Percentiles rank a stretch among this genome's conserved stretches.
Conservation (phyloP, 2,797 vertebrate species). For the Macroramphosus scolopax region DNA sequence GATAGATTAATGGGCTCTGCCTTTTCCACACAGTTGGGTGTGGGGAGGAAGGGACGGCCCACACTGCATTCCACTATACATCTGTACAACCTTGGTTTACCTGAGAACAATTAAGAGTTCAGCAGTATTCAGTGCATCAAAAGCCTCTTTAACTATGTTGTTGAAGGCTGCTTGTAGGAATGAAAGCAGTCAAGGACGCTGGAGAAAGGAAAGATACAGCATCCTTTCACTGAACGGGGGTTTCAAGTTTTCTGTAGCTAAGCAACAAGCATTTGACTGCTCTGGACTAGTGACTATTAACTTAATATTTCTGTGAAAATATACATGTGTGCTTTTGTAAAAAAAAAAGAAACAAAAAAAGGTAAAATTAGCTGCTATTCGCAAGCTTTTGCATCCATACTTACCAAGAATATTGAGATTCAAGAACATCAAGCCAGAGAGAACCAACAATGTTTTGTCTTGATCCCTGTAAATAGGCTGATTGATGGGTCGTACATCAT, state of each 20-base stretch:
- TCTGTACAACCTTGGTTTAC: constrained; percentile 64
- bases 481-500: too few relatives aligned
- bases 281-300: constrained; percentile 5
- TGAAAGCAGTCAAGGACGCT: constrained; percentile 65
- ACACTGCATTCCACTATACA: constrained; percentile 25
- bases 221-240: constrained; percentile 57
- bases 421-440: too few relatives aligned
- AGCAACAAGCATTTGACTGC: constrained; percentile 38
- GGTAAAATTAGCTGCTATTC: too few relatives aligned
- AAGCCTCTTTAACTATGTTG: constrained; percentile 26
- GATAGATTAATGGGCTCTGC: constrained; percentile 31
- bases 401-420: too few relatives aligned
- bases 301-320: not conserved
- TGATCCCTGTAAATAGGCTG: too few relatives aligned
- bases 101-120: constrained; percentile 49
- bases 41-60: constrained; percentile 41
- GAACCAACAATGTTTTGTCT: too few relatives aligned
- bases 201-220: constrained; percentile 27
- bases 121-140: constrained; percentile 36
- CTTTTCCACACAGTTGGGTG: constrained; percentile 40
- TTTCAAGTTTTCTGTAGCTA: constrained; percentile 44
- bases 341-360: too few relatives aligned
- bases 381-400: too few relatives aligned
- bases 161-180: constrained; percentile 45
- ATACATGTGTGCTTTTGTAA: constrained; percentile 5